Evolutionary conservation across 2,113 vertebrate species (phyloP), one percentile per base, ranked within the genome.

Genomic region (Athene noctua): DNA sequence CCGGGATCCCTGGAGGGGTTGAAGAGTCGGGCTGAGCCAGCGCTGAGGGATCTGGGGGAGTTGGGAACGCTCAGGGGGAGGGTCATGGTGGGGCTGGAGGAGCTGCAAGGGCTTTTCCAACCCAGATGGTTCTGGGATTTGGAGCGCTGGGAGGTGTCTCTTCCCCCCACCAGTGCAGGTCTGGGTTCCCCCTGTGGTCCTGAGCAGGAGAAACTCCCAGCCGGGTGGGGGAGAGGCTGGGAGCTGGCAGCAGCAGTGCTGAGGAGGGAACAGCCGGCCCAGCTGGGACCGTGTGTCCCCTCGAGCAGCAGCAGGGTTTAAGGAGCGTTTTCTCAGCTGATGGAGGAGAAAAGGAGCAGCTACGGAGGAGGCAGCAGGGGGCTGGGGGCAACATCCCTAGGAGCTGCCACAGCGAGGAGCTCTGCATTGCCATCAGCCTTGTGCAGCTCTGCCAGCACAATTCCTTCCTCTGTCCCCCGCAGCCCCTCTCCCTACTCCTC

Each of bases 201-300:
- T 23, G 46, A 46, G 85, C 55, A 32, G 55, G 55, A 27, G 25
- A 22, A 78, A 26, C 9, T 30, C 38, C 54, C 14, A 10, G 27
- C 55, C 63, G 6, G 14, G 55, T n/a, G 1, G 0, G 16, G 44
- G 44, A 17, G 44, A 44, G 44, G 23, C 10, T 2, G 52, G 30
- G 21, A 25, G 83, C 47, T 1, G 3, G 80, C 29, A 17, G 80
- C 75, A 26, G n/a, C 2, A 22, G 18, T 2, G 40, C 22, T 11
- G 61, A 51, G 61, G 63, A 38, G 40, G 47, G 74, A 49, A n/a
- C 47, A 23, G 6, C 1, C 5, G 57, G 9, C 34, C 66, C 34
- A 15, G 23, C 22, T 29, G 57, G 40, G 49, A 42, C 16, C 30
- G 3, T 2, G 10, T 0, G 0, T 0, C 68, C 46, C 59, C 36